Percentiles rank a stretch among this genome's conserved stretches.
These are phyloP conservation scores for Xerus rutilus DNA, from an alignment of 2,797 vertebrate species.

Conservation along the genomic window DNA sequence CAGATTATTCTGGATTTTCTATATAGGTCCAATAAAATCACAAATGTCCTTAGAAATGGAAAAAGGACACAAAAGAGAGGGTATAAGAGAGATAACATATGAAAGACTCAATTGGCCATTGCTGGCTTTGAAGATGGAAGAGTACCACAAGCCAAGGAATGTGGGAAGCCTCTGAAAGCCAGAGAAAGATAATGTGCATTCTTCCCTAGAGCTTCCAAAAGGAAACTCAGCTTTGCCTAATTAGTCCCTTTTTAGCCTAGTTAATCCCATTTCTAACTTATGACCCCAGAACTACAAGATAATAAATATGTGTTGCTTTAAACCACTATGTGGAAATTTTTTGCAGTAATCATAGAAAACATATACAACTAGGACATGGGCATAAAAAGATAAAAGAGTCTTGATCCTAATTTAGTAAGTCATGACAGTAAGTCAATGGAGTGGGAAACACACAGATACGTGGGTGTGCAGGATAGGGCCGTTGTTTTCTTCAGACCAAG, in stretches of 20 bases:
- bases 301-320: not conserved
- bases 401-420: not conserved
- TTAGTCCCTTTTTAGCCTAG: not conserved
- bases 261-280: not conserved
- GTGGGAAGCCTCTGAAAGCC: not conserved
- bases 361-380: not conserved
- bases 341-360: not conserved
- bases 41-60: not conserved
- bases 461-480: not conserved
- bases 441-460: not conserved
- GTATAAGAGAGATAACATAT: not conserved
- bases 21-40: not conserved
- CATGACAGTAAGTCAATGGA: not conserved
- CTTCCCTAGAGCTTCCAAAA: not conserved
- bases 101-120: not conserved
- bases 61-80: not conserved
- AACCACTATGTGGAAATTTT: not conserved
- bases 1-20: not conserved
- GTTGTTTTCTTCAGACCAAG: not conserved
- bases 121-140: slow-evolving; percentile 2
- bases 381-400: not conserved
- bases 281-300: not conserved
- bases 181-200: not conserved
- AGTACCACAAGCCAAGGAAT: not conserved
- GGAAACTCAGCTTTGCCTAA: not conserved